These are phyloP conservation scores for Drosophila mettleri DNA, from an alignment of 2,888 invertebrate genomes.

Conservation along the genomic window DNA sequence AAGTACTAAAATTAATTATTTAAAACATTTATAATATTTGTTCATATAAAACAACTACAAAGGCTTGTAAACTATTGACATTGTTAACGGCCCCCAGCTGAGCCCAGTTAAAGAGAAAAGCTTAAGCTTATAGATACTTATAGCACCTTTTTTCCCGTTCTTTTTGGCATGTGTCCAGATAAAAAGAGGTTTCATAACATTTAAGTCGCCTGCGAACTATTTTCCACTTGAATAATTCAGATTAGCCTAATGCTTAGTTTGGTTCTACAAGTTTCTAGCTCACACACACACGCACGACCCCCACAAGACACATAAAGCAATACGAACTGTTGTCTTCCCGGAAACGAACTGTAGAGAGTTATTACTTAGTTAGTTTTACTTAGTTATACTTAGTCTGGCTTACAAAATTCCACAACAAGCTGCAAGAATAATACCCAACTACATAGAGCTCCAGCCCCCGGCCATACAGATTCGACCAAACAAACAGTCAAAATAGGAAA, in stretches of 20 bases:
- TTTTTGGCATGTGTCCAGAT: conserved; percentile 1
- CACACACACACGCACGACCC: neutral
- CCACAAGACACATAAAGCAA: conserved; percentile 38
- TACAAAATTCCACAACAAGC: neutral
- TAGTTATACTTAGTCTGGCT: conserved; percentile 31
- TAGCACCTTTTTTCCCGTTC: neutral
- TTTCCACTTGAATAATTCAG: conserved; percentile 34
- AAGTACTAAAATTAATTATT: conserved; percentile 9
- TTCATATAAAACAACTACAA: conserved; percentile 37
- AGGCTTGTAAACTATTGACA: conserved; percentile 29
- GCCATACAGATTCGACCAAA: neutral
- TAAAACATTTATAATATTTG: conserved; percentile 23
- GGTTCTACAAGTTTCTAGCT: neutral
- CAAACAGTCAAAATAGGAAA: neutral
- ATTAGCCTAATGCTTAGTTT: neutral
- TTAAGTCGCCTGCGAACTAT: conserved; percentile 54
- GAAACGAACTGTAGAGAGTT: conserved; percentile 20
- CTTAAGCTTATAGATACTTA: neutral
- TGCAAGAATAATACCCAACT: neutral
- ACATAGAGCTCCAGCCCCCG: conserved; percentile 20
- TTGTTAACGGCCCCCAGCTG: neutral
- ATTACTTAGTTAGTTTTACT: conserved; percentile 53
- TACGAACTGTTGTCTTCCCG: conserved; percentile 51
- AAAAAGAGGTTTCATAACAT: conserved; percentile 65
- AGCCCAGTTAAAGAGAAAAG: neutral